phyloP scores from a whole-genome alignment of 2,797 vertebrate species.

The Ctenosaura bakeri region DNA sequence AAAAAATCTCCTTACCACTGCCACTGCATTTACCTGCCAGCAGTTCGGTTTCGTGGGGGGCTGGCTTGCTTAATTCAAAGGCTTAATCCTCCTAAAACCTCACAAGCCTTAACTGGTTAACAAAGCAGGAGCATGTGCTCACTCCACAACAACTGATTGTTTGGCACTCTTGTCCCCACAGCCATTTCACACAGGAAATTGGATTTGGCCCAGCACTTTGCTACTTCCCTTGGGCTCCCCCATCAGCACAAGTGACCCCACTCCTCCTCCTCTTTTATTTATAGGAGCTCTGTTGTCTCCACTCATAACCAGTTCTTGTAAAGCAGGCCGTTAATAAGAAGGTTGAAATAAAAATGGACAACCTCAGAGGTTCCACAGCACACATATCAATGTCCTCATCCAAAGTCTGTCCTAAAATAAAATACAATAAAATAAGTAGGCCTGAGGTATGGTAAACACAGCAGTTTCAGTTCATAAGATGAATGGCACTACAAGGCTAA shows the following conservation, averaged over 20 bases:
- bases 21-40: neutral
- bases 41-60: neutral
- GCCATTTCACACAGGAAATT: neutral
- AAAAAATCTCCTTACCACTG: neutral
- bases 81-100: neutral
- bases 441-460: neutral
- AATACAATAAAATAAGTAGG: neutral
- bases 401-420: neutral
- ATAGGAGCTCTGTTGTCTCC: no score
- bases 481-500: neutral
- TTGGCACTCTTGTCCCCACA: neutral
- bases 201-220: neutral
- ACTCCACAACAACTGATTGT: no score
- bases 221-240: neutral
- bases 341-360: neutral
- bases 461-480: neutral
- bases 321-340: no score
- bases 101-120: neutral
- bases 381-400: accelerated
- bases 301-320: no score
- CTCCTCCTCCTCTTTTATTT: neutral
- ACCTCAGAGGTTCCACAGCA: no score
- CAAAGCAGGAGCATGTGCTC: neutral
- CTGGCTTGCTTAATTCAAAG: neutral
- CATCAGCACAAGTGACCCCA: no score